Evolutionary conservation across 2,888 invertebrate species (phyloP).

Genomic region (Apantesis nais): DNA sequence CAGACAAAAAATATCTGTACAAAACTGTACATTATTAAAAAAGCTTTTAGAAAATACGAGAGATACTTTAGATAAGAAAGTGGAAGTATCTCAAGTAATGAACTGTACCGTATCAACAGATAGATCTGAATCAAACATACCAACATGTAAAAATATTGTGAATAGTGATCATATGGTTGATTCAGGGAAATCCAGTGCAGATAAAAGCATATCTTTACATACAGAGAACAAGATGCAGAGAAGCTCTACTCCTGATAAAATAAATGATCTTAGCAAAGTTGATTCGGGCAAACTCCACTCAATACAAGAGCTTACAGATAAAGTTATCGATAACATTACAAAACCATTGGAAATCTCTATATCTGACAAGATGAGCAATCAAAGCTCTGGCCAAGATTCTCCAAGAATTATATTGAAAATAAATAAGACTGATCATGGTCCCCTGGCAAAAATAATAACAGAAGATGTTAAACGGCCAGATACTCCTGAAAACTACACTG

Average conservation of each 20-base stretch:
- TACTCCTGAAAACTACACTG: slow-evolving; percentile 55
- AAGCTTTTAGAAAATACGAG: slow-evolving; percentile 75
- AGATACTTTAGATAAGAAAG: slow-evolving; percentile 60
- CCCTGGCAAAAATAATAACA: slow-evolving; percentile 81
- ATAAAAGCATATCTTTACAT: slow-evolving; percentile 46
- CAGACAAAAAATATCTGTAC: slow-evolving; percentile 57
- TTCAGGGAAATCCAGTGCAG: slow-evolving; percentile 39
- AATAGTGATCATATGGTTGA: slow-evolving; percentile 46
- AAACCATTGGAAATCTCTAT: slow-evolving; percentile 81
- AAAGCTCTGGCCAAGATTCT: slow-evolving; percentile 80
- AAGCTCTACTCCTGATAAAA: slow-evolving; percentile 47
- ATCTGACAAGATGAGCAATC: slow-evolving; percentile 69
- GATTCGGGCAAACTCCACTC: slow-evolving; percentile 49
- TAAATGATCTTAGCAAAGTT: slow-evolving; percentile 52
- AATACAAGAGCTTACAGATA: slow-evolving; percentile 62
- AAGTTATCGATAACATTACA: slow-evolving; percentile 66
- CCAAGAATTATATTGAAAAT: slow-evolving; percentile 88
- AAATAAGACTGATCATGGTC: slow-evolving; percentile 86
- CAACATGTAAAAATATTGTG: slow-evolving; percentile 40
- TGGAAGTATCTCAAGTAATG: slow-evolving; percentile 49
- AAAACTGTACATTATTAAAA: slow-evolving; percentile 78
- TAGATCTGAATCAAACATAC: slow-evolving; percentile 44
- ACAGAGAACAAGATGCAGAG: slow-evolving; percentile 44
- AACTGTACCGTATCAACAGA: slow-evolving; percentile 52
- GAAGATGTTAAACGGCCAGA: slow-evolving; percentile 71